phyloP scores from a whole-genome alignment of 2,113 vertebrate genomes.

The Psilopsiagon aurifrons region DNA sequence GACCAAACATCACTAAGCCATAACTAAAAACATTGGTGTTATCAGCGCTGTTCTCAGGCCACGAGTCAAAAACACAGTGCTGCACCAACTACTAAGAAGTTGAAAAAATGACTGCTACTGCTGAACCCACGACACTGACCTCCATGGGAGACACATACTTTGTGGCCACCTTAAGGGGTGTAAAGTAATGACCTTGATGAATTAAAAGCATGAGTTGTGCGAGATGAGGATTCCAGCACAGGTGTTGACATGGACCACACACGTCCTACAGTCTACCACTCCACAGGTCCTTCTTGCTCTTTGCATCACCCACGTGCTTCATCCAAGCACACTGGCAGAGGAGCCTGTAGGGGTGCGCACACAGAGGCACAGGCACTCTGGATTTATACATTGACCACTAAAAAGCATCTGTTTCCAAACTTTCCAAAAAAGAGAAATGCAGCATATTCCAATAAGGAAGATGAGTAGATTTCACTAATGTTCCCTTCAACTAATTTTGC shows the following conservation, averaged over 20 bases:
- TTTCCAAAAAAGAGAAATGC: not conserved
- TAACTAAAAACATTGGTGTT: too few species aligned
- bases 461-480: not conserved
- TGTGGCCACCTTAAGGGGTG: not conserved
- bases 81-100: too few species aligned
- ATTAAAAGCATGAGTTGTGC: not conserved
- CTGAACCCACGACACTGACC: too few species aligned
- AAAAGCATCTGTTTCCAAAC: not conserved
- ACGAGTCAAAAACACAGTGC: too few species aligned
- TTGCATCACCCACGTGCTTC: not conserved
- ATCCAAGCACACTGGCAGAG: not conserved
- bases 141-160: not conserved
- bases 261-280: not conserved
- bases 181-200: not conserved
- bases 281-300: not conserved
- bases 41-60: too few species aligned
- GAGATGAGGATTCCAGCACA: not conserved
- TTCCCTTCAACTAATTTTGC: not conserved
- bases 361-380: not conserved
- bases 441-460: not conserved
- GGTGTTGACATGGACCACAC: not conserved
- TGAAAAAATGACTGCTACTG: too few species aligned
- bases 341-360: not conserved
- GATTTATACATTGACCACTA: not conserved
- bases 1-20: too few species aligned